Evolutionary conservation across 2,888 invertebrate genomes (phyloP), one percentile per base, ranked within the genome.

Genomic region (Fissipunctia ypsillon): DNA sequence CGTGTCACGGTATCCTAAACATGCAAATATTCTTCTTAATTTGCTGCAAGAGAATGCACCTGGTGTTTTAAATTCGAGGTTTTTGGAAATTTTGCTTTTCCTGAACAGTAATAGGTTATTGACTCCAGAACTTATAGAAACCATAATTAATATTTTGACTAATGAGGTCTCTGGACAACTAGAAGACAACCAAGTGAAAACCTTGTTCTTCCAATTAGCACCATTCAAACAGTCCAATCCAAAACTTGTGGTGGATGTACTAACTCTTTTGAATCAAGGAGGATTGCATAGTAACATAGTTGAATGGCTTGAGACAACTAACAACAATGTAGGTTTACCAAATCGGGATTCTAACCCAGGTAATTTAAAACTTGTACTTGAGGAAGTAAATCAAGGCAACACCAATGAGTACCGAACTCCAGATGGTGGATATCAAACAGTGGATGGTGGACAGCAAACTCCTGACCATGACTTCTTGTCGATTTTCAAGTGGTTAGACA

Each of bases 81-180:
- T 81, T 72, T 28, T 83, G 5, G 76, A 86, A 7, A 76, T 81
- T 7, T 56, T 86, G 10, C 48, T 86, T 3, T 68, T 72, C n/a
- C 57, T 86, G 22, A 28, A 81, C 65, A 76, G n/a, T 35, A 61
- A 72, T n/a, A 10, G 41, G 5, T 52, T 83, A 56, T 54, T 86
- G n/a, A 69, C 10, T 45, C 57, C 35, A 54, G 60, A 79, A 63
- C 43, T 86, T n/a, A 6, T 73, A n/a, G 74, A 84, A 10, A 60
- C 28, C 6, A 5, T 86, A 10, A 28, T 78, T 52, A 41, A 72
- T 52, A 66, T 86, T 7, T 25, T 84, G 35, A 54, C 5, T 1
- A 59, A 73, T n/a, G 84, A 86, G 14, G 22, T 63, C 10, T 69
- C 52, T 67, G 83, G 76, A 60, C 16, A 78, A 12, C n/a, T 86